These are phyloP conservation scores for Heliconius ethilla DNA, from an alignment of 2,888 invertebrate genomes.

Conservation along the genomic window DNA sequence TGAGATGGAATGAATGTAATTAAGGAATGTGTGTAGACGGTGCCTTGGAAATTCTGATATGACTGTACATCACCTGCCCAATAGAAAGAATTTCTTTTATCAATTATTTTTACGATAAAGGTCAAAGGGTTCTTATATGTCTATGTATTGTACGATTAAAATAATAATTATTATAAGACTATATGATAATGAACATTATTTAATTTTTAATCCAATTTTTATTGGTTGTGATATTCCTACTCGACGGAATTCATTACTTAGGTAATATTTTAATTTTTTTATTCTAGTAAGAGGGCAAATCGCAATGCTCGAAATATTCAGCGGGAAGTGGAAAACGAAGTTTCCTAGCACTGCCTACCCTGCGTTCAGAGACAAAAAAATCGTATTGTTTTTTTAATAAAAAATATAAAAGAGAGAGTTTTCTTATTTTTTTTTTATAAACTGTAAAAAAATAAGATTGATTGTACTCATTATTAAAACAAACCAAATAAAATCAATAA, in stretches of 20 bases:
- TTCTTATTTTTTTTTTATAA: no score
- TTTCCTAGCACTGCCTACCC: neutral
- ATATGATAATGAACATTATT: neutral
- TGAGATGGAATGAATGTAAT: conserved; percentile 14
- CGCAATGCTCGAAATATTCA: neutral
- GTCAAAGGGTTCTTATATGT: neutral
- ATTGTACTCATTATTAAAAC: neutral
- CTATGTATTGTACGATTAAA: neutral
- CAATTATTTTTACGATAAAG: neutral
- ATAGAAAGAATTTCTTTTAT: neutral
- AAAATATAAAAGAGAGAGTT: no score
- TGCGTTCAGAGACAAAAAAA: no score
- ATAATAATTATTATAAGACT: no score
- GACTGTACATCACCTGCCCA: neutral
- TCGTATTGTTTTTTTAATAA: no score
- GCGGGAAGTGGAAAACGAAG: neutral
- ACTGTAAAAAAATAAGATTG: neutral
- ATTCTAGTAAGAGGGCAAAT: neutral
- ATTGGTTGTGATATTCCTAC: neutral
- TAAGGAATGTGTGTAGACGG: neutral
- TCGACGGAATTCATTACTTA: neutral
- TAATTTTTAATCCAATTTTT: neutral
- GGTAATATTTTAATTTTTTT: neutral
- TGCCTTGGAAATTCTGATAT: neutral
- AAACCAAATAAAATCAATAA: neutral